phyloP scores from a whole-genome alignment of 2,113 vertebrate genomes.

The Diglossa brunneiventris region DNA sequence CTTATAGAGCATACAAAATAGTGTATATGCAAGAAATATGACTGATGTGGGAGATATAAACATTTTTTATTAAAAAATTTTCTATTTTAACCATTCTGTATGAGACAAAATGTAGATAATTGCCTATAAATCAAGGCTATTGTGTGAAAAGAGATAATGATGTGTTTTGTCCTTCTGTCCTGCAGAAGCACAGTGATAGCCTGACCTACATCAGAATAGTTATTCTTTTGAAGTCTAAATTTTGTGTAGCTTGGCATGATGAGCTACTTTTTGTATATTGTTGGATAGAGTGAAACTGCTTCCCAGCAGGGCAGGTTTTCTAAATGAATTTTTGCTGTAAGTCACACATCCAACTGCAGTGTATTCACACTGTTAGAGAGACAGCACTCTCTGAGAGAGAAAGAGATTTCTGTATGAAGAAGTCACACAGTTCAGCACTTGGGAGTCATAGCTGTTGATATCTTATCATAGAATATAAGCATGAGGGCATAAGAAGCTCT shows the following conservation, averaged over 20 bases:
- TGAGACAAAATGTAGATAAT: not conserved
- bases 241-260: not conserved
- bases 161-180: not conserved
- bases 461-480: not conserved
- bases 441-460: not conserved
- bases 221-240: not conserved
- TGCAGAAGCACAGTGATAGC: not conserved
- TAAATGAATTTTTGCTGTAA: not conserved
- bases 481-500: not conserved
- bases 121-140: not conserved
- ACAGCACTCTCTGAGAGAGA: not conserved
- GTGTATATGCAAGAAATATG: not conserved
- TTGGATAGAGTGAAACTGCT: not conserved
- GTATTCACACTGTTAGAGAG: not conserved
- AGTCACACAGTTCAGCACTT: not conserved
- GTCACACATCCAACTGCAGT: not conserved
- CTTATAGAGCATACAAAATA: not conserved
- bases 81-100: not conserved
- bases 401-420: not conserved
- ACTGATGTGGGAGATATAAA: not conserved
- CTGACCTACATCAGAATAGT: not conserved
- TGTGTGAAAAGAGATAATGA: not conserved
- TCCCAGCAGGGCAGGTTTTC: not conserved
- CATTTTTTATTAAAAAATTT: not conserved
- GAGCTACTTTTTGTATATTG: not conserved